Percentiles rank a stretch among this genome's conserved stretches.
Conservation (phyloP, 2,113 vertebrate genomes). For the Athene cunicularia region DNA sequence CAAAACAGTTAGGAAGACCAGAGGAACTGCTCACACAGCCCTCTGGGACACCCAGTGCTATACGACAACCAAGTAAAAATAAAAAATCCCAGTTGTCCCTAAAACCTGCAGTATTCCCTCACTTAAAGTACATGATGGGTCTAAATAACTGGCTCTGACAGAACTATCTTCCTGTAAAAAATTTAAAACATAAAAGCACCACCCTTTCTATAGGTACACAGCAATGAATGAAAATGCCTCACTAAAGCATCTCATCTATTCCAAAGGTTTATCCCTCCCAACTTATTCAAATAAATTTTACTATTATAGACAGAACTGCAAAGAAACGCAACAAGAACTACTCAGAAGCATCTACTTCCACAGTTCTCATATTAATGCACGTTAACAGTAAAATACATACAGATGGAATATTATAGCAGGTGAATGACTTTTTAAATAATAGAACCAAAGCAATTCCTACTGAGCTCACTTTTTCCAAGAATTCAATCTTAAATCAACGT, state of each 20-base stretch:
- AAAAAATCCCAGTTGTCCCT: not conserved
- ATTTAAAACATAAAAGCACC: not conserved
- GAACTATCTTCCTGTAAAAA: not conserved
- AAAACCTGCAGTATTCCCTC: not conserved
- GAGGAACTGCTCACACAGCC: not conserved
- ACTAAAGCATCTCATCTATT: not conserved
- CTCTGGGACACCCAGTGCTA: not conserved
- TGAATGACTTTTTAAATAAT: not conserved
- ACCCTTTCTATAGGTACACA: not conserved
- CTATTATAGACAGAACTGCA: not conserved
- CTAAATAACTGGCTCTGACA: not conserved
- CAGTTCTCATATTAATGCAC: not conserved
- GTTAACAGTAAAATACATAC: not conserved
- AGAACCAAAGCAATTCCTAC: not conserved
- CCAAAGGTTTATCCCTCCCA: not conserved
- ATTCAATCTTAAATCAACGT: not conserved
- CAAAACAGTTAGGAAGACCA: not conserved
- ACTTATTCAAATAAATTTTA: not conserved
- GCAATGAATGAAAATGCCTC: not conserved
- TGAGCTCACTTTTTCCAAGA: not conserved
- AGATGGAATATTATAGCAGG: not conserved
- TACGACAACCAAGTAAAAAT: not conserved
- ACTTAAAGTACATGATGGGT: not conserved
- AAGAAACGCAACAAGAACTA: not conserved
- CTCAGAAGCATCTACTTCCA: not conserved